Percentiles rank a stretch among this genome's conserved stretches.
These are phyloP conservation scores for Drosophila cardini DNA, from an alignment of 1,140 invertebrate species.

Conservation along the genomic window DNA sequence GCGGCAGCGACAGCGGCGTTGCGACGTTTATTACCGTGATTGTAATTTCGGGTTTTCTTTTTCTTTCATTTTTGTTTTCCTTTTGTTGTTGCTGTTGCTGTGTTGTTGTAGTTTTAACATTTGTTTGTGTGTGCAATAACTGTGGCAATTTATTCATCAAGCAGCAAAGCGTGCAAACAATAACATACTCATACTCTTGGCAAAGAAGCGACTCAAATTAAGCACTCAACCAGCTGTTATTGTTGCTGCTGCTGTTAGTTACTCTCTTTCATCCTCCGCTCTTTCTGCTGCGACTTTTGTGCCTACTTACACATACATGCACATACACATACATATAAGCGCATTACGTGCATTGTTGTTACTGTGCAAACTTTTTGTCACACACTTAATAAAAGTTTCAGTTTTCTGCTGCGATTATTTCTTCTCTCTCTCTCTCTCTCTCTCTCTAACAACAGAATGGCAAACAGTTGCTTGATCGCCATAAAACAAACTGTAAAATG, in stretches of 20 bases:
- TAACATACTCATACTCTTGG: conserved; percentile 2
- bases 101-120: conserved; percentile 41
- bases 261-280: not conserved
- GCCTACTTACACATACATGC: not conserved
- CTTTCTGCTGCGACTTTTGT: conserved; percentile 11
- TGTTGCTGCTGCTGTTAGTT: conserved; percentile 10
- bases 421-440: not conserved
- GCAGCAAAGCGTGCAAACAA: conserved; percentile 43
- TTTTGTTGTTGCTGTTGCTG: conserved; percentile 5
- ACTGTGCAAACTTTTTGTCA: conserved; percentile 56
- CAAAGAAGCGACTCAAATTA: not conserved
- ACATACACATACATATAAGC: conserved; percentile 29
- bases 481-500: conserved; percentile 51
- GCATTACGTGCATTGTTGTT: conserved; percentile 45
- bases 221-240: conserved; percentile 9
- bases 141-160: conserved; percentile 68
- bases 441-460: conserved; percentile 7
- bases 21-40: conserved; percentile 41
- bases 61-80: conserved; percentile 16
- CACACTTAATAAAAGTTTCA: conserved; percentile 21
- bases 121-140: conserved; percentile 52
- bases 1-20: conserved; percentile 6
- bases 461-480: conserved; percentile 45
- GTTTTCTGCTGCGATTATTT: conserved; percentile 6
- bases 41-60: conserved; percentile 41